Evolutionary conservation across 2,113 vertebrate species (phyloP).

Genomic region (Talpa occidentalis): DNA sequence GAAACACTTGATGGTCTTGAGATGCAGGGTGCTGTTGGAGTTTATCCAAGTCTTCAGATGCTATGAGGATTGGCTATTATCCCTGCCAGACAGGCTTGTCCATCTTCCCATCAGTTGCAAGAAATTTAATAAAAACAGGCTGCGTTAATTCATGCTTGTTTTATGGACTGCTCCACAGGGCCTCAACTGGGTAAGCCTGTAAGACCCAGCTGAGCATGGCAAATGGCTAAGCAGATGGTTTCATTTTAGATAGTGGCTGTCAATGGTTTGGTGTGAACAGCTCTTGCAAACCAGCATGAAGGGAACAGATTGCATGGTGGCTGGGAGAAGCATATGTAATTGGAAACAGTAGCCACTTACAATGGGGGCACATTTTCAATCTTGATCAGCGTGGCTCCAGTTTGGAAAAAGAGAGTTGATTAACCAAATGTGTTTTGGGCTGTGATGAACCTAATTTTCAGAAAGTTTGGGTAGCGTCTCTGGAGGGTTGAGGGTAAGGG

Average conservation of each 20-base stretch:
- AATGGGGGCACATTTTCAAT: constrained; percentile 61
- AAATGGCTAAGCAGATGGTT: constrained; percentile 71
- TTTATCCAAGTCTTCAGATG: constrained; percentile 69
- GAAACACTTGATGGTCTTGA: constrained; percentile 48
- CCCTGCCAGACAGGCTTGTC: constrained; percentile 75
- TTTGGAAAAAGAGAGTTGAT: constrained; percentile 50
- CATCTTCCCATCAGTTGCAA: constrained; percentile 80
- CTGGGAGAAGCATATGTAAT: constrained; percentile 68
- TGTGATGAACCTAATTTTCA: constrained; percentile 63
- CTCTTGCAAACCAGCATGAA: constrained; percentile 68
- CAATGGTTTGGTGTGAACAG: constrained; percentile 68
- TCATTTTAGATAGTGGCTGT: constrained; percentile 80
- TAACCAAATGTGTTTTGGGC: constrained; percentile 71
- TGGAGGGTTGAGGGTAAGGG: background rate
- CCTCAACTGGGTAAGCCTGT: constrained; percentile 74
- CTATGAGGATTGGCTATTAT: constrained; percentile 62
- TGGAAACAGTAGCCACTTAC: constrained; percentile 79
- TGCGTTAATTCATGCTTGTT: constrained; percentile 77
- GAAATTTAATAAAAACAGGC: constrained; percentile 80
- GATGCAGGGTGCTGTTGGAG: constrained; percentile 59
- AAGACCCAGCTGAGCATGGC: constrained; percentile 74
- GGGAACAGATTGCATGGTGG: constrained; percentile 75
- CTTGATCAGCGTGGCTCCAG: constrained; percentile 68
- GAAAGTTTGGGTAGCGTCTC: constrained; percentile 51
- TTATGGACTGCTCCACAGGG: constrained; percentile 76